Evolutionary conservation across 2,797 vertebrate genomes (phyloP), one percentile per base, ranked within the genome.

Genomic region (Atherinosoma microstoma): DNA sequence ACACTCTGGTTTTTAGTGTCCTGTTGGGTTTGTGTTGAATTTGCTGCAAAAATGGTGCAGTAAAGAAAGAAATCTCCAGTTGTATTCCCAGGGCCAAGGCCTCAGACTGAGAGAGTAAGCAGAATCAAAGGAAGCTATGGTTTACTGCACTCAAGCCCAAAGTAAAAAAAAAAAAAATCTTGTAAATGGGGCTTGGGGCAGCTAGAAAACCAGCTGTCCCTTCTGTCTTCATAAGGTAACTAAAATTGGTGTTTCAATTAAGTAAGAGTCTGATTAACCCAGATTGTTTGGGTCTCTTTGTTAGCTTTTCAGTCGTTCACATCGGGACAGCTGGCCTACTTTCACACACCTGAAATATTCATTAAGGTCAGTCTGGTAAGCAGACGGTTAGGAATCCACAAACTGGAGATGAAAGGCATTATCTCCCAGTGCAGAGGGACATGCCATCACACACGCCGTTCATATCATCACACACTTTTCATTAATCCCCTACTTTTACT

Each of bases 301-400:
- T 63, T 58, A 30, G 35, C 62, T 2, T 45, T 64, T 71, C 64
- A 27, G 51, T 66, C 49, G 66, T 64, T 71, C 78, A 12, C 60
- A 13, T 70, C 58, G 58, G 80, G 64, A 58, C 85, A 71, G 76
- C 76, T 92, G 92, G 83, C 92, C 93, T 92, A 92, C 83, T 92
- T 94, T 90, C 86, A 82, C 84, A 83, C 84, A 87, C 74, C 85
- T 94, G 89, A 93, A 94, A 94, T 93, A 94, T 94, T 94, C 80
- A 93, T 92, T 85, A 87, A 87, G 87, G 86, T 91, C 85, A 85
- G 84, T 82, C 82, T 86, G 85, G 78, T 57, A 32, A 6, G 62
- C 42, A 61, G 78, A 78, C 79, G 65, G 74, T 16, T 68, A 61
- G 72, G 72, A 65, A 63, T 74, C 75, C 77, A 61, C 82, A 62